Base-by-base conservation (phyloP, 1,140 invertebrate species). In the Argopecten irradians region DNA sequence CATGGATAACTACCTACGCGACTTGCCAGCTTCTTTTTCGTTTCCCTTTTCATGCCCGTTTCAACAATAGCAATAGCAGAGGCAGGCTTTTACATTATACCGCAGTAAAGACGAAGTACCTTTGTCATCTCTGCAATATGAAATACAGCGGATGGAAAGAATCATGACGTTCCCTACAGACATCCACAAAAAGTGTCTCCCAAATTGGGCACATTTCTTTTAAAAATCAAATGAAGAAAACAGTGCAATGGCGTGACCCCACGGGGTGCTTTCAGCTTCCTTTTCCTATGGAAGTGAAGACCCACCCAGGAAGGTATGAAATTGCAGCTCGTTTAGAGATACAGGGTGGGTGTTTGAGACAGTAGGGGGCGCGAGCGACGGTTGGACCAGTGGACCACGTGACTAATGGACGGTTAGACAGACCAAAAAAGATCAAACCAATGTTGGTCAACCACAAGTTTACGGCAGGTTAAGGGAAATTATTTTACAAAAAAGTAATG, bases 21-120 rank as follows among this genome's bases (percentile, higher is more conserved):
- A 71, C 55, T 71, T 71, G 55, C 55, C 0, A 28, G 22, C 22
- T 71, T 71, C 22, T 71, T 71, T 71, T 71, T n/a, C 22, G n/a
- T 71, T 28, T n/a, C 55, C 22, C 28, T 71, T 28, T 3, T n/a
- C 7, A 28, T n/a, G 0, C 55, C 55, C 0, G 55, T 71, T 71
- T 71, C 55, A n/a, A 71, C 55, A n/a, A 28, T 11, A 28, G 8
- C 55, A 28, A 8, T 71, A n/a, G 55, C 55, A 22, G 55, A 71
- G 55, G 22, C 55, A 71, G 55, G 55, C n/a, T 71, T 71, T 28
- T n/a, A n/a, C 55, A 71, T 71, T 71, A 71, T 71, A 71, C 55
- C 1, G 55, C 22, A 28, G 28, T 28, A 28, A 71, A 71, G 16
- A n/a, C n/a, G 22, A n/a, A 71, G 22, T 22, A 28, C 28, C 22